phyloP scores from a whole-genome alignment of 2,888 invertebrate genomes.

The Amphipyra berbera region DNA sequence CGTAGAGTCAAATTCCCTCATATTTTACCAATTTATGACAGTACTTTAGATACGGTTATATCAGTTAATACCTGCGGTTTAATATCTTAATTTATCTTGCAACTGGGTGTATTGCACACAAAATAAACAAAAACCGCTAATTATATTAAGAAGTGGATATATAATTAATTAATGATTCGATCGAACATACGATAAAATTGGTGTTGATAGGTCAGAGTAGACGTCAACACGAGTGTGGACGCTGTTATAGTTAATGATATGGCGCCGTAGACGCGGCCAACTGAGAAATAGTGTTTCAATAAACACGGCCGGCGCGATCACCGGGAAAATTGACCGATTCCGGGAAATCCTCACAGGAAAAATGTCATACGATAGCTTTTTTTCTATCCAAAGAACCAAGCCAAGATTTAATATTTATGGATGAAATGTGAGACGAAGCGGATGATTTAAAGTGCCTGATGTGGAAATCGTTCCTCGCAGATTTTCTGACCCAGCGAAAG shows the following conservation, averaged over 20 bases:
- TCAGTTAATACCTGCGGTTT: conserved; percentile 8
- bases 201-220: conserved; percentile 43
- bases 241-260: conserved; percentile 71
- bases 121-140: neutral
- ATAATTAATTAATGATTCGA: conserved; percentile 14
- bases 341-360: conserved; percentile 83
- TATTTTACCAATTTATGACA: conserved; percentile 31
- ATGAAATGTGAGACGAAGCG: conserved; percentile 88
- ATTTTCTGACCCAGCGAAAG: conserved; percentile 88
- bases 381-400: conserved; percentile 83
- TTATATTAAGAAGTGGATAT: neutral
- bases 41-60: conserved; percentile 7
- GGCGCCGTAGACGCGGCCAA: conserved; percentile 75
- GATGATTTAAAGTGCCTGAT: conserved; percentile 89
- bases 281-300: conserved; percentile 88
- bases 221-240: conserved; percentile 37
- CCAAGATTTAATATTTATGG: conserved; percentile 89
- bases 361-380: conserved; percentile 85
- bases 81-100: conserved; percentile 5
- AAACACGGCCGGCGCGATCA: conserved; percentile 85
- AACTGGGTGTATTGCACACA: neutral
- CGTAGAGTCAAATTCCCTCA: conserved; percentile 1
- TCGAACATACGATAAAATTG: conserved; percentile 11
- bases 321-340: conserved; percentile 88
- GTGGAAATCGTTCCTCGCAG: conserved; percentile 88